phyloP scores from a whole-genome alignment of 2,797 vertebrate species.

The Babyrousa celebensis region DNA sequence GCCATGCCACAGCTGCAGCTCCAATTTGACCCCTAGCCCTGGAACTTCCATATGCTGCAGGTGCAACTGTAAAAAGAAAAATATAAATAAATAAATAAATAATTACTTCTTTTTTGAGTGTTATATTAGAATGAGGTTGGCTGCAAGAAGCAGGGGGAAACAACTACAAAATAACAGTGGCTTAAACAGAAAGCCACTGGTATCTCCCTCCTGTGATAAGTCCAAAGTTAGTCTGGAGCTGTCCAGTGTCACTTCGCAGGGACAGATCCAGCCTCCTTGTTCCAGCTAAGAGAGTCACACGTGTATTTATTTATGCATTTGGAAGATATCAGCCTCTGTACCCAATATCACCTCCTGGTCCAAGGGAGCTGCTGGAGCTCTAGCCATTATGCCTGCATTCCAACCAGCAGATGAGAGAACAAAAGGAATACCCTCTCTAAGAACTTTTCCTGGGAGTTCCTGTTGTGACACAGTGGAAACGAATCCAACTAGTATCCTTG shows the following conservation, averaged over 20 bases:
- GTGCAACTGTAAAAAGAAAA: too few relatives aligned
- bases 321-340: neutral
- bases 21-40: too few relatives aligned
- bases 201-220: neutral
- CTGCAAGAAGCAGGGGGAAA: neutral
- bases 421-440: neutral
- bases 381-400: neutral
- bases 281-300: neutral
- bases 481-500: too few relatives aligned
- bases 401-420: neutral
- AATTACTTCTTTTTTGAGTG: neutral
- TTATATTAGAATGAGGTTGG: slow-evolving; percentile 1
- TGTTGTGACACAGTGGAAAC: too few relatives aligned
- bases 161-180: slow-evolving; percentile 9
- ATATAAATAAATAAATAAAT: too few relatives aligned
- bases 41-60: too few relatives aligned
- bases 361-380: neutral
- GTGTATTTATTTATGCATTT: slow-evolving; percentile 19
- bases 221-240: neutral
- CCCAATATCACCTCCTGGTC: neutral
- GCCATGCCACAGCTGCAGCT: too few relatives aligned
- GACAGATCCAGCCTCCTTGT: neutral
- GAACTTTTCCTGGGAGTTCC: neutral
- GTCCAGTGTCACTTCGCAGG: neutral
- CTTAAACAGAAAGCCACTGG: neutral